Evolutionary conservation across 30 jellyfish, hydroid and myxozoan genomes (phyloP), one percentile per base, ranked within the genome.

Genomic region (Hydractinia symbiolongicarpus): DNA sequence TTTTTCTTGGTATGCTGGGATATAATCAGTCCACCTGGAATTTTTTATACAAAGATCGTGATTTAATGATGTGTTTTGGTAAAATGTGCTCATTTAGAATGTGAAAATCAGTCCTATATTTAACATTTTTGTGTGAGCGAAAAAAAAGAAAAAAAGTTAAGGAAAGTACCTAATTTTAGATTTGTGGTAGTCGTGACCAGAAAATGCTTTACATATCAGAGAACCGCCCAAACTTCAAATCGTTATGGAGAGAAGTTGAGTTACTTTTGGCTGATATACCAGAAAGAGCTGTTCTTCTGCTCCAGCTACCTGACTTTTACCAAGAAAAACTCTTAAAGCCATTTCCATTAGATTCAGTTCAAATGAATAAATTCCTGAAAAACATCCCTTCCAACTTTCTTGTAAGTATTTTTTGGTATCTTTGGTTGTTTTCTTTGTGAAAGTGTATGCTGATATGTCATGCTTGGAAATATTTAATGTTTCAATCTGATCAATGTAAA

Each of bases 231-330:
- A 64, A 64, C 74, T 64, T 64, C 40, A 51, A 64, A 13, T 64
- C 74, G n/a, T 11, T 50, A 50, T 74, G 79, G 85, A 52, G 53
- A 0, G 85, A 77, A n/a, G 16, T 77, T 55, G 55, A 20, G n/a
- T 40, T 5, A 8, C 58, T 77, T 54, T 14, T 77, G 15, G 60
- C 50, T 30, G 19, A 54, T 11, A 52, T 44, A 20, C 79, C 82
- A 52, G 61, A 77, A 5, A 14, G 9, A 17, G 55, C 79, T 21
- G 60, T 77, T 14, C 53, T 77, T 79, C 80, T 17, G 7, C 14
- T 77, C 40, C 85, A 52, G 15, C 58, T 77, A 50, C 80, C 85
- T 9, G 53, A 54, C 5, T 14, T 55, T 54, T 77, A 52, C 82
- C 15, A 53, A 58, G 79, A 77, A 9, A 54, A 19, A 50, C 0